phyloP scores from a whole-genome alignment of 2,888 invertebrate species.

The Chloromyia formosa region DNA sequence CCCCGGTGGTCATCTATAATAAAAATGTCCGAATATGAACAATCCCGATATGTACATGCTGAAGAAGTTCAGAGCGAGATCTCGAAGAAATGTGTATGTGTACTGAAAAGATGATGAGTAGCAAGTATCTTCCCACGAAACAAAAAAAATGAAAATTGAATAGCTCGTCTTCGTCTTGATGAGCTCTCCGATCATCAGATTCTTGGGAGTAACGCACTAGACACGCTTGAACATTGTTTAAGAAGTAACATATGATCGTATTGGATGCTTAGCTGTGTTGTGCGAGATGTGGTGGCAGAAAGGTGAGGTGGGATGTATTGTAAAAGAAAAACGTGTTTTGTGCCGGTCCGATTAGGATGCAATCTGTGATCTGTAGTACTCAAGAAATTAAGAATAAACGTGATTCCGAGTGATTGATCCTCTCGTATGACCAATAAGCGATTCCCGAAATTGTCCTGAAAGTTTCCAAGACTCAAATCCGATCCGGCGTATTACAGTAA shows the following conservation, averaged over 20 bases:
- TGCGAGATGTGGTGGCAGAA: neutral
- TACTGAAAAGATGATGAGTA: neutral
- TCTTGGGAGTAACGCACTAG: slow-evolving; percentile 27
- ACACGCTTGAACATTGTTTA: neutral
- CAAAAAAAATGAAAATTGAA: slow-evolving; percentile 6
- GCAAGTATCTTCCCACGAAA: slow-evolving; percentile 27
- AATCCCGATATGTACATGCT: neutral
- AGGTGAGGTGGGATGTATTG: neutral
- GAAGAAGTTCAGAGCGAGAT: too few relatives aligned
- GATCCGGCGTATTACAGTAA: too few relatives aligned
- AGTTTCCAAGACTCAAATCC: too few relatives aligned
- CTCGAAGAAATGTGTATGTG: too few relatives aligned
- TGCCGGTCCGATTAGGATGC: too few relatives aligned
- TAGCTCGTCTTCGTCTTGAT: too few relatives aligned
- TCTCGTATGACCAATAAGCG: too few relatives aligned
- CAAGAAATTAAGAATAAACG: too few relatives aligned
- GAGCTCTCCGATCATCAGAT: slow-evolving; percentile 23
- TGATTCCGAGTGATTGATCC: too few relatives aligned
- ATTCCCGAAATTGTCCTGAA: too few relatives aligned
- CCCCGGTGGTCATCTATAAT: slow-evolving; percentile 5
- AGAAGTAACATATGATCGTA: neutral
- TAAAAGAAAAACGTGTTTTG: neutral
- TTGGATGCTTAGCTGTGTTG: too few relatives aligned
- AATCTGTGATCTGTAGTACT: too few relatives aligned
- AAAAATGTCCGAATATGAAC: slow-evolving; percentile 32